phyloP scores from a whole-genome alignment of 2,113 vertebrate species.

The Rhodinocichla rosea region DNA sequence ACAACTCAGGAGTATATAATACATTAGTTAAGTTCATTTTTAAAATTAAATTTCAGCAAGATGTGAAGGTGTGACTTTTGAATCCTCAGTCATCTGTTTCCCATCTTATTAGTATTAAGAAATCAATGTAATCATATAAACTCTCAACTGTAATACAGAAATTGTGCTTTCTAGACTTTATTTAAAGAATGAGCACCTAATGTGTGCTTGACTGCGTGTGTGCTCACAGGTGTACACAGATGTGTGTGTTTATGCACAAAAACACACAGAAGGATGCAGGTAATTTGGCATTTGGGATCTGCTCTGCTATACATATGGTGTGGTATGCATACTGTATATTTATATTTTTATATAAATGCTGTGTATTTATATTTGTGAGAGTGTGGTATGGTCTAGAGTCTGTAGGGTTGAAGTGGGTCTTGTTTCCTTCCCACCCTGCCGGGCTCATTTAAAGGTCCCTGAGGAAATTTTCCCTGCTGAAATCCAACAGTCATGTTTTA shows the following conservation, averaged over 20 bases:
- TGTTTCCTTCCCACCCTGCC: neutral
- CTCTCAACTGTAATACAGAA: neutral
- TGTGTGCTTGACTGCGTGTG: fast-evolving
- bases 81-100: neutral
- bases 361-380: neutral
- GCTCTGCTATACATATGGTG: neutral
- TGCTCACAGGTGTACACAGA: neutral
- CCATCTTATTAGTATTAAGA: neutral
- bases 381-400: neutral
- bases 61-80: neutral
- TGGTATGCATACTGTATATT: neutral
- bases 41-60: neutral
- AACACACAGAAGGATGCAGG: no score
- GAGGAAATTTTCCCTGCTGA: neutral
- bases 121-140: neutral
- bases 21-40: neutral
- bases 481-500: neutral
- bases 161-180: neutral
- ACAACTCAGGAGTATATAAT: neutral
- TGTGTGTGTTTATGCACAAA: neutral
- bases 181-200: neutral
- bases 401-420: neutral
- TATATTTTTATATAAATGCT: neutral
- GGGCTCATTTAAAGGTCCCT: neutral
- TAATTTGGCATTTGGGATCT: neutral